A percentile compares a stretch with the other conserved stretches of the same genome.
phyloP scores from a whole-genome alignment of 2,888 invertebrate genomes.

The Brachyopa scutellaris region DNA sequence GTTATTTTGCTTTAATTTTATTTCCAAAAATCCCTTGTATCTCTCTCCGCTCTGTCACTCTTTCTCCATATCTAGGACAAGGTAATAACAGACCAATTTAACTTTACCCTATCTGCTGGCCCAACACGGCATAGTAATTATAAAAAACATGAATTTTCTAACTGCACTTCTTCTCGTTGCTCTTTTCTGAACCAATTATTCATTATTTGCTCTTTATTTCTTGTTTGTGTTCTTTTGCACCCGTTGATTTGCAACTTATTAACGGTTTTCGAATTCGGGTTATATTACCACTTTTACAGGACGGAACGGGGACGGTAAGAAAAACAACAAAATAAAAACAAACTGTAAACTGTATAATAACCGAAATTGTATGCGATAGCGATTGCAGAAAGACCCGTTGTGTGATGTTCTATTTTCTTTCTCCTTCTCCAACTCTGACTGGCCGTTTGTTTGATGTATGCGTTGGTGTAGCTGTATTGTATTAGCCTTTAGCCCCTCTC shows the following conservation, averaged over 20 bases:
- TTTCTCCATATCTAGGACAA: constrained; percentile 56
- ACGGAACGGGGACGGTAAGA: neutral
- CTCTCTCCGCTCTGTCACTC: neutral
- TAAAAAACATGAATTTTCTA: constrained; percentile 33
- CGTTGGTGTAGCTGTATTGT: neutral
- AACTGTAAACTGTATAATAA: constrained; percentile 59
- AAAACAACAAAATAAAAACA: neutral
- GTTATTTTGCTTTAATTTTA: constrained; percentile 11
- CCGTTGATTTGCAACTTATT: constrained; percentile 15
- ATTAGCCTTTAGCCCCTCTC: constrained; percentile 8
- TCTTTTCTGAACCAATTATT: constrained; percentile 21
- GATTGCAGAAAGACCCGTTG: constrained; percentile 56
- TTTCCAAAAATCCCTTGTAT: constrained; percentile 24
- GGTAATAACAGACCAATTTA: constrained; percentile 7
- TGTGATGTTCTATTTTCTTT: neutral
- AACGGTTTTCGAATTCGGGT: constrained; percentile 13
- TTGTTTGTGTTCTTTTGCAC: neutral
- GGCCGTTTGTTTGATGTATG: neutral
- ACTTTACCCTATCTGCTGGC: constrained; percentile 3
- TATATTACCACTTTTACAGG: constrained; percentile 42
- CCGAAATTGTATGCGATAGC: constrained; percentile 3
- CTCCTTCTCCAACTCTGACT: neutral
- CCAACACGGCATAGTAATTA: constrained; percentile 7
- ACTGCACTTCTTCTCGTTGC: constrained; percentile 52
- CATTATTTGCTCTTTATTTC: constrained; percentile 12